Evolutionary conservation across 2,797 vertebrate genomes (phyloP).

Genomic region (Malurus splendens): DNA sequence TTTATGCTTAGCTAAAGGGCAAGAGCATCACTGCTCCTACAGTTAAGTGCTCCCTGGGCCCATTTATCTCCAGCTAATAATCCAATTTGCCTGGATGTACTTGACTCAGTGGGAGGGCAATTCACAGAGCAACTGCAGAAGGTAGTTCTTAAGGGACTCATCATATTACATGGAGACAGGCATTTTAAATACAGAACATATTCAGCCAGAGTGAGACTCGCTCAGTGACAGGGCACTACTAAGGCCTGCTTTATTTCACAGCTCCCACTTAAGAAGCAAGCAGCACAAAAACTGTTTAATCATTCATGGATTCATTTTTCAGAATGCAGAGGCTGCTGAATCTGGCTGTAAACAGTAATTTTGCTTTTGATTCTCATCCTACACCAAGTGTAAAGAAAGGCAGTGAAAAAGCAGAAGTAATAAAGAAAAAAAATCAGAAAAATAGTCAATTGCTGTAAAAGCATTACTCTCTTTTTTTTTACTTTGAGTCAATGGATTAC

Average conservation of each 20-base stretch:
- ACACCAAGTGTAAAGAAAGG: background rate
- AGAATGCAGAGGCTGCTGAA: background rate
- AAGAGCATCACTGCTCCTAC: background rate
- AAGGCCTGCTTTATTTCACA: background rate
- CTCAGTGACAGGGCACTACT: background rate
- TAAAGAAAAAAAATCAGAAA: background rate
- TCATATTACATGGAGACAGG: background rate
- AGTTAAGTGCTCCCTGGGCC: slow-evolving; percentile 21
- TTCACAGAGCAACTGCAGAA: background rate
- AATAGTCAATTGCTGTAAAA: background rate
- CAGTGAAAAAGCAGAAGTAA: background rate
- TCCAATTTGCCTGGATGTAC: slow-evolving; percentile 7
- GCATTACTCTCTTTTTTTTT: background rate
- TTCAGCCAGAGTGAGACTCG: background rate
- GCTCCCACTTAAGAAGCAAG: background rate
- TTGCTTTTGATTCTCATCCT: background rate
- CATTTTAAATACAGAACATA: slow-evolving; percentile 1
- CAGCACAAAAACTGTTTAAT: background rate
- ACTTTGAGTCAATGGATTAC: background rate
- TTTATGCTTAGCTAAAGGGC: slow-evolving; percentile 7
- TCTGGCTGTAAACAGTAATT: background rate
- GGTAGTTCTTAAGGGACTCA: slow-evolving; percentile 19
- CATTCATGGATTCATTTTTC: background rate
- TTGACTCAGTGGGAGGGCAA: slow-evolving; percentile 12
- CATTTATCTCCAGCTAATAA: slow-evolving; percentile 42